Evolutionary conservation across 2,888 invertebrate genomes (phyloP), one percentile per base, ranked within the genome.

Genomic region (Xylota segnis): DNA sequence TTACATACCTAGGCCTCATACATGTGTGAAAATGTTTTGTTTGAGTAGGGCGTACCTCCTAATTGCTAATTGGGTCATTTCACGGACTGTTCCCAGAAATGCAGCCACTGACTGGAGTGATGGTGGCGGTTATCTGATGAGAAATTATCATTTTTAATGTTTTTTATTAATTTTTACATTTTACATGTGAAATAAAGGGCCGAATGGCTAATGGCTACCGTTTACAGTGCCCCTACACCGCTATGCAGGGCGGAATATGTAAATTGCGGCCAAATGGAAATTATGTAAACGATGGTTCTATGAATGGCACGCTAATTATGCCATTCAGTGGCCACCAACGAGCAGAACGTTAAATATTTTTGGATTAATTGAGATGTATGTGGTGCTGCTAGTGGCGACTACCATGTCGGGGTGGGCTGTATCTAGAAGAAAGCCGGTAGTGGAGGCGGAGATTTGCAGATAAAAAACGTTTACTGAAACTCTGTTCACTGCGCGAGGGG

Each of bases 21-120:
- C 56, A 32, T n/a, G 34, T 27, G 32, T 59, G 23, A 43, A 27
- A 43, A 14, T 10, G 10, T 37, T 81, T 45, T 58, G 27, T 68
- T 76, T 66, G 54, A 56, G 61, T 61, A 77, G 45, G 34, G 52
- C 58, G 70, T 66, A 54, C 68, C 43, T 70, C 66, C 76, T 86
- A 86, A 86, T 86, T 86, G 76, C 81, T 86, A 86, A 86, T 86
- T 86, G 86, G 86, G 86, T 81, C 86, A 82, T 86, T 86, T 86
- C 76, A 86, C 72, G 86, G 86, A 68, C 81, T 76, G 63, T 82
- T 82, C 86, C 76, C 86, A 71, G 76, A 82, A 83, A 82, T 77
- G 81, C 81, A 81, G 47, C 65, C 52, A 63, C 23, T 3, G 23
- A 23, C 23, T 29, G 47, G 45, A 58, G 37, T 75, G 23, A 61